Evolutionary conservation across 2,797 vertebrate genomes (phyloP), one percentile per base, ranked within the genome.

Genomic region (Hoplostethus mediterraneus): DNA sequence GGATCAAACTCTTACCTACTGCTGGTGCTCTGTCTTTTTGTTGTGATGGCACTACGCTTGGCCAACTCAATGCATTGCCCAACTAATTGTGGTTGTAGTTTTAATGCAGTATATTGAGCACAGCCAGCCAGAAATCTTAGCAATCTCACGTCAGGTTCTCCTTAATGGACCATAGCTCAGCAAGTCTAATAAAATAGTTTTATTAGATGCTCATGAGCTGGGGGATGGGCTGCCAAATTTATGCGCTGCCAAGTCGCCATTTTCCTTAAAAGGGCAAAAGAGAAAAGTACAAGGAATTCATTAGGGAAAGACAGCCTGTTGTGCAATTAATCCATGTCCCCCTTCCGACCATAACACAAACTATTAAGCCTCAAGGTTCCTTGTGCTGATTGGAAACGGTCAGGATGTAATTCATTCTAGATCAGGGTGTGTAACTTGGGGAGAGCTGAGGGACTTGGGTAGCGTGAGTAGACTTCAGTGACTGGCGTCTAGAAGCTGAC

Each of bases 211-310:
- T 68, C 68, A n/a, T 68, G 68, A 82, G 71, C 72, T 60, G 11
- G 17, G 58, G 67, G 31, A 71, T 12, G 0, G 33, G 78, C 79
- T 76, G 84, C 87, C 85, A 87, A 82, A 87, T 79, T 6, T 77
- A 64, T 78, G 57, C 5, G 47, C 82, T 83, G 85, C 88, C 87
- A 89, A 83, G 79, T 53, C 67, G 69, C 79, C 58, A 71, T 84
- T 92, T 90, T 82, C 69, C 49, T 67, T 65, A 71, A 81, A 64
- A 80, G 75, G 76, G 69, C 65, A 7, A 77, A 71, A 75, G 75
- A 81, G 75, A 69, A 80, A 85, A 83, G 81, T 71, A 78, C 76
- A 84, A 74, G 47, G 60, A 85, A 86, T 83, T 85, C 54, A 87
- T 92, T 84, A 84, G 74, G 58, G 65, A 74, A 77, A 73, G 81